phyloP scores from a whole-genome alignment of 2,113 vertebrate genomes.

The Syrmaticus mikado region DNA sequence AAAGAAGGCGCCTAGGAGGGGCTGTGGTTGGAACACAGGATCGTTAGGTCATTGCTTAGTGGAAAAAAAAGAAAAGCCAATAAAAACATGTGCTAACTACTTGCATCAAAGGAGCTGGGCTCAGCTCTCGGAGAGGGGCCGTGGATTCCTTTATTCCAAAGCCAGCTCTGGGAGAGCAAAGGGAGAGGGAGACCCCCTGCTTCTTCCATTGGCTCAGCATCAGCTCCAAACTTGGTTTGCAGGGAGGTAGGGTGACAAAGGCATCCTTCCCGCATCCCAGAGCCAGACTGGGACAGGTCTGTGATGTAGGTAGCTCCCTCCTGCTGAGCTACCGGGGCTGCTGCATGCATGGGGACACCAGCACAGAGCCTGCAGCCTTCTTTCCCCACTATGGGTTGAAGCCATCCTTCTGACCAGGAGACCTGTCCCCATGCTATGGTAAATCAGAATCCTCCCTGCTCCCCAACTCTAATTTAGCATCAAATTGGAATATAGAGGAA shows the following conservation, averaged over 20 bases:
- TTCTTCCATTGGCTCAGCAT: background rate
- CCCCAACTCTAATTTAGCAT: background rate
- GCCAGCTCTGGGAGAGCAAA: background rate
- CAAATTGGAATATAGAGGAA: background rate
- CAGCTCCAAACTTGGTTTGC: background rate
- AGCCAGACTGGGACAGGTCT: background rate
- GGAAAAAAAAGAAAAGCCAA: no score
- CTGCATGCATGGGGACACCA: background rate
- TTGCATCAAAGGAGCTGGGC: background rate
- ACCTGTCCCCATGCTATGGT: background rate
- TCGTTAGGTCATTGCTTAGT: slow-evolving; percentile 11
- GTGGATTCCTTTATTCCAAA: background rate
- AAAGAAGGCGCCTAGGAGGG: background rate
- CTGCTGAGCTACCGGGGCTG: no score
- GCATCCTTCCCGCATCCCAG: background rate
- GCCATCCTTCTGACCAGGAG: background rate
- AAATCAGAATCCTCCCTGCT: background rate
- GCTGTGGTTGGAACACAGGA: slow-evolving; percentile 1
- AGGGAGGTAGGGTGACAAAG: background rate
- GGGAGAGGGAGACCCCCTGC: background rate
- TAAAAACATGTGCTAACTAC: background rate
- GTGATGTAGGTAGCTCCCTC: background rate
- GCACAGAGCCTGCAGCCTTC: background rate
- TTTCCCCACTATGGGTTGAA: background rate
- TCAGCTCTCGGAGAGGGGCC: accelerated